These are phyloP conservation scores for Psittacula derbiana DNA, from an alignment of 2,797 vertebrate genomes.

Conservation along the genomic window DNA sequence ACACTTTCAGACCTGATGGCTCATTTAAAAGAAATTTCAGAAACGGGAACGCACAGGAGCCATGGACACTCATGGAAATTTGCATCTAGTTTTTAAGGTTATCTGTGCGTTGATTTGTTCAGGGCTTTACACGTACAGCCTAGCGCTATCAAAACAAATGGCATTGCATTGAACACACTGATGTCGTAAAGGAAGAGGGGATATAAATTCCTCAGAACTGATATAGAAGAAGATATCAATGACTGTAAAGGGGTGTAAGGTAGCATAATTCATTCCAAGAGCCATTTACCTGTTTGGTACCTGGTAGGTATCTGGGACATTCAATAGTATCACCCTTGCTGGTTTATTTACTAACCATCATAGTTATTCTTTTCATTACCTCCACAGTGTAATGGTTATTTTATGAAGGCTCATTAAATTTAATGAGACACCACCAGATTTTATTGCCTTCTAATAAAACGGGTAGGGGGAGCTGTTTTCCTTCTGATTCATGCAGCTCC, in stretches of 20 bases:
- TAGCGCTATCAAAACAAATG: neutral
- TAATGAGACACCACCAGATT: constrained; percentile 76
- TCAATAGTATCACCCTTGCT: constrained; percentile 27
- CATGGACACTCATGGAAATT: neutral
- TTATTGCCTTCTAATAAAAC: constrained; percentile 77
- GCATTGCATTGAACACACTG: accelerated
- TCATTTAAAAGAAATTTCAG: neutral
- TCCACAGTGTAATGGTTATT: constrained; percentile 76
- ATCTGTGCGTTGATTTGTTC: accelerated
- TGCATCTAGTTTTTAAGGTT: neutral
- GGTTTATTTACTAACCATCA: constrained; percentile 77
- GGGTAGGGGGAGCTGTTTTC: constrained; percentile 64
- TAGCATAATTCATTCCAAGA: neutral
- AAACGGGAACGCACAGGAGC: neutral
- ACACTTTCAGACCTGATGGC: neutral
- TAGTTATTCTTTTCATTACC: constrained; percentile 77
- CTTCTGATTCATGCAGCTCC: constrained; percentile 67
- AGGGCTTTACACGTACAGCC: neutral
- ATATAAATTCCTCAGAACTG: neutral
- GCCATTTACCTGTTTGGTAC: neutral
- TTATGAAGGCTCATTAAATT: constrained; percentile 80
- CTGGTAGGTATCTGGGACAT: neutral
- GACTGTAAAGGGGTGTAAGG: neutral
- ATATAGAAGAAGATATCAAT: neutral
- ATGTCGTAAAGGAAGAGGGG: neutral